phyloP scores from a whole-genome alignment of 2,113 vertebrate species.

The Gymnarchus niloticus region DNA sequence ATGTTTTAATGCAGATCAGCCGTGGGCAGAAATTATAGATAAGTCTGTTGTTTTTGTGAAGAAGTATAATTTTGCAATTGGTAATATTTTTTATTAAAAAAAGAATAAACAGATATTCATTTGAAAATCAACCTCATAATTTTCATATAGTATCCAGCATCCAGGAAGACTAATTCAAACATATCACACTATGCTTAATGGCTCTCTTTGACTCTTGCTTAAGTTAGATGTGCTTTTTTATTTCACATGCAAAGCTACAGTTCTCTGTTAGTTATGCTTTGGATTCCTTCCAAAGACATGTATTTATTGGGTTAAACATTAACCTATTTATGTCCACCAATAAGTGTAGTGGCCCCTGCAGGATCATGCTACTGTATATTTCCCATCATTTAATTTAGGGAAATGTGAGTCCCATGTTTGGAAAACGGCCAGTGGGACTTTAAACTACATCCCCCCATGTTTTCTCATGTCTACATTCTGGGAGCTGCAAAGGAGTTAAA shows the following conservation, averaged over 20 bases:
- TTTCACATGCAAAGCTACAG: neutral
- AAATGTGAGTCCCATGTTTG: neutral
- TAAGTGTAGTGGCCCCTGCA: neutral
- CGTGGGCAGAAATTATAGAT: neutral
- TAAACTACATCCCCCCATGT: too few species aligned
- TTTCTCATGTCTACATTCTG: too few species aligned
- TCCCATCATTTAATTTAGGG: neutral
- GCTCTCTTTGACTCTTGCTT: neutral
- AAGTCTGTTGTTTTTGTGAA: neutral
- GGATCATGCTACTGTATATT: neutral
- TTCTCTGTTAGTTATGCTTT: constrained; percentile 2
- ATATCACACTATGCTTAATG: neutral
- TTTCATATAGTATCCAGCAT: neutral
- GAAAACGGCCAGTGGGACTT: too few species aligned
- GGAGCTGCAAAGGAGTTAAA: too few species aligned
- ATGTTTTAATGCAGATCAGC: neutral
- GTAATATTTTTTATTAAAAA: neutral
- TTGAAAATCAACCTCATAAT: neutral
- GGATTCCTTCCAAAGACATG: neutral
- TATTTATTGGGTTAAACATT: neutral
- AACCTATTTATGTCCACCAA: neutral
- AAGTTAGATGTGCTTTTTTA: neutral
- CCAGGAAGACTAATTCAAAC: neutral
- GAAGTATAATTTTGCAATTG: neutral
- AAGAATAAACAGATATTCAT: neutral